Conservation (phyloP, 2,113 vertebrate genomes). For the Equus przewalskii region DNA sequence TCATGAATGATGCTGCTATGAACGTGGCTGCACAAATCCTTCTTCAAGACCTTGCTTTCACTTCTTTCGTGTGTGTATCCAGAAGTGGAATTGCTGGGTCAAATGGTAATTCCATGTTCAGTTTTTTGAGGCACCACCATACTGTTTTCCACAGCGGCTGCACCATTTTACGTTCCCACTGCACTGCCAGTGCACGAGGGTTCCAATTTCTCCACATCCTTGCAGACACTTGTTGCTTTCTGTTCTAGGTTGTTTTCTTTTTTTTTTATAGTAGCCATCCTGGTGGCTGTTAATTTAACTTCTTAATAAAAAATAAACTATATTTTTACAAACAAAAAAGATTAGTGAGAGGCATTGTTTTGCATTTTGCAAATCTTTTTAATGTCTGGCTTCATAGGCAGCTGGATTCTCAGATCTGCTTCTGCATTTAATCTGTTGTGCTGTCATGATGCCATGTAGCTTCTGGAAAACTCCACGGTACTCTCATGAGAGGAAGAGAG, state of each 20-base stretch:
- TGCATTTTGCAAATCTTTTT: neutral
- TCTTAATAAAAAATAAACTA: neutral
- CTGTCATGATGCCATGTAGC: neutral
- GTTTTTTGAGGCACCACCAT: neutral
- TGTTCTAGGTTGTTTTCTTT: neutral
- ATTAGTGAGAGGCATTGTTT: neutral
- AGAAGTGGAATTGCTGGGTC: neutral
- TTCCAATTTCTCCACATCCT: neutral
- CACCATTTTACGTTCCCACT: neutral
- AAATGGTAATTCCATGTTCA: neutral
- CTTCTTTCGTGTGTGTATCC: neutral
- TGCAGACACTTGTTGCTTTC: neutral
- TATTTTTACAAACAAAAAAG: neutral
- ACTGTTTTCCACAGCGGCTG: neutral
- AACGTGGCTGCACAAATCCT: neutral
- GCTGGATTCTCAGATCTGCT: neutral
- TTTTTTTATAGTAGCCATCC: neutral
- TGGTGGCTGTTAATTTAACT: neutral
- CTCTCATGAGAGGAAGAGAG: neutral
- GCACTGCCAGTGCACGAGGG: rapidly evolving
- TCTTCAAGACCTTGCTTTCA: neutral
- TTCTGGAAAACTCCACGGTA: neutral
- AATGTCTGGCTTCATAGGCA: neutral
- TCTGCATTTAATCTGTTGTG: neutral
- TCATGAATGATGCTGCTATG: neutral